Evolutionary conservation across 2,797 vertebrate species (phyloP), one percentile per base, ranked within the genome.

Genomic region (Molossus alvarezi): DNA sequence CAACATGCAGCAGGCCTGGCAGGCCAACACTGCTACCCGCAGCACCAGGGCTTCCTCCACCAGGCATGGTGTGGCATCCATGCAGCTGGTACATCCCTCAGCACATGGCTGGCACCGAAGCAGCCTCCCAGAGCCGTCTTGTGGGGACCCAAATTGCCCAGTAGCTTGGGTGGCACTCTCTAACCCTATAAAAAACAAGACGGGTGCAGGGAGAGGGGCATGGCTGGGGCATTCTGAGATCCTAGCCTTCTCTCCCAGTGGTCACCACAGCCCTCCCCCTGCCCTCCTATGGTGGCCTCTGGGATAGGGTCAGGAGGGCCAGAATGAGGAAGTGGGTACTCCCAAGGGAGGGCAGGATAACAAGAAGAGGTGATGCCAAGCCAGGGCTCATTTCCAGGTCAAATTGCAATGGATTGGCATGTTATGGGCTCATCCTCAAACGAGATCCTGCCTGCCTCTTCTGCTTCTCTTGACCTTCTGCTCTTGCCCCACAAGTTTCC

Each of bases 1-100:
- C 83, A 99, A 75, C 99, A 99, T 99, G 98, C 99, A 99, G 98
- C 99, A 97, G 1, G 99, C 98, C 98, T 99, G 99, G 85, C 99
- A 97, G 15, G 98, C 97, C 90, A 99, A 96, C 75, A 99, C 97
- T 0, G 97, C 98, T 0, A 98, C 97, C 94, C 99, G 97, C 85
- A 99, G 98, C 0, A 95, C 98, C 98, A 89, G 97, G 96, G 99
- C 99, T 98, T 99, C 99, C 97, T 99, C 99, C 57, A 98, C 98
- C 98, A 99, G 97, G 97, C 99, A 99, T 0, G 99, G 99, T 0
- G 98, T 76, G 48, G 98, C 98, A 21, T 99, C 99, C 96, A 98
- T 88, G 45, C 99, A 99, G 94, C 97, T 98, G 92, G 69, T 89
- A 15, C 99, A 99, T 84, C 99, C 99, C 0, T 98, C 98, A 92